Conservation (phyloP, 2,113 vertebrate species). For the Carassius carassius region DNA sequence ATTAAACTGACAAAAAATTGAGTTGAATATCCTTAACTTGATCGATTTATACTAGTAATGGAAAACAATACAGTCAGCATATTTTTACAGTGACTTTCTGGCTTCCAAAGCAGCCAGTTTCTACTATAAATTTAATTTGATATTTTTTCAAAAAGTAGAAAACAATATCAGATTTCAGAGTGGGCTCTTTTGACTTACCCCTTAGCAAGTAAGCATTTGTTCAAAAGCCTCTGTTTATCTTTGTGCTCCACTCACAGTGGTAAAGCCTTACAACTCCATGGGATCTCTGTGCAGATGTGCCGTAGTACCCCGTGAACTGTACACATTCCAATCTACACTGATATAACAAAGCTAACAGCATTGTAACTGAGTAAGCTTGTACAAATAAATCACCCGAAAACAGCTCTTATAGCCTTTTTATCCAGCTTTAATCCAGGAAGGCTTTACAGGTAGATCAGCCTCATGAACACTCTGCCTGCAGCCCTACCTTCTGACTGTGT, state of each 20-base stretch:
- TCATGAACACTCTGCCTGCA: constrained; percentile 21
- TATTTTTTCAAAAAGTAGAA: not conserved
- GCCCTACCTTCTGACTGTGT: constrained; percentile 8
- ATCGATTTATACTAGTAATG: too few species aligned
- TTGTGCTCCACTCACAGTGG: constrained; percentile 9
- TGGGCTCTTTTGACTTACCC: not conserved
- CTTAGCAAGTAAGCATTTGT: not conserved
- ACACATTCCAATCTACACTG: constrained; percentile 51
- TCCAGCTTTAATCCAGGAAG: constrained; percentile 52
- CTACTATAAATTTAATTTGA: not conserved
- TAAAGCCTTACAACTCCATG: not conserved
- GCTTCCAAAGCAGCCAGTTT: not conserved
- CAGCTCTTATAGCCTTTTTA: constrained; percentile 44
- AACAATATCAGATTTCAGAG: not conserved
- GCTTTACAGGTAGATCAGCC: not conserved
- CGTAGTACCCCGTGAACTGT: constrained; percentile 39
- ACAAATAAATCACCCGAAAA: constrained; percentile 47
- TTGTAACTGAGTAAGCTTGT: constrained; percentile 34
- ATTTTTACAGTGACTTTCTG: not conserved
- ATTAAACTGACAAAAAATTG: too few species aligned
- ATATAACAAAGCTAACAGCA: constrained; percentile 49
- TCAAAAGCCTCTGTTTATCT: not conserved
- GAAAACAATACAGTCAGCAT: not conserved
- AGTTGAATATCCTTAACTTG: too few species aligned
- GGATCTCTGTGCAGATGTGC: constrained; percentile 37